Percentiles rank a stretch among this genome's conserved stretches.
Conservation (phyloP, 92 coral and sea anemone species). For the Bergia puertoricense region DNA sequence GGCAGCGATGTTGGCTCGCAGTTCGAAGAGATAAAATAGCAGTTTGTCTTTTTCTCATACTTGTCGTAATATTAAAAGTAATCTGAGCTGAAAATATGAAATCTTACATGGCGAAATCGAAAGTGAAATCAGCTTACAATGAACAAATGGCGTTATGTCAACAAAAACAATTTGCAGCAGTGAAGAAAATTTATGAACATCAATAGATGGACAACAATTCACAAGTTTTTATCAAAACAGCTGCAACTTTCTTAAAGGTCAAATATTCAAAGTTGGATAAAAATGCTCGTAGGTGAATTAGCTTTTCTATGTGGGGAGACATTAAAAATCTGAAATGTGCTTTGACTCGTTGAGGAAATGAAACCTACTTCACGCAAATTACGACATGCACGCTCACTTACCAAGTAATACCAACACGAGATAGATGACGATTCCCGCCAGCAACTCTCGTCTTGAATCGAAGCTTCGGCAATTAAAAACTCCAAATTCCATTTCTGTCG, state of each 20-base stretch:
- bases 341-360: not conserved
- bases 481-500: constrained; percentile 14
- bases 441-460: constrained; percentile 15
- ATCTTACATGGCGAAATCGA: not conserved
- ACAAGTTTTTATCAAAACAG: not conserved
- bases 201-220: not conserved
- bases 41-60: not conserved
- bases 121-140: not conserved
- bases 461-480: constrained; percentile 1
- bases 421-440: not conserved
- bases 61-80: not conserved
- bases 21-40: not conserved
- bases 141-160: constrained; percentile 13
- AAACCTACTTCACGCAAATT: not conserved
- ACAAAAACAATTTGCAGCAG: not conserved
- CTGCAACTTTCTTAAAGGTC: not conserved
- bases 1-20: not conserved
- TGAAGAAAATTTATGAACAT: not conserved
- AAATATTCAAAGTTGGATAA: not conserved
- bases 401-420: constrained; percentile 5
- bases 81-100: not conserved
- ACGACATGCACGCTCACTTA: constrained; percentile 15
- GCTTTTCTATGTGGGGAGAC: not conserved
- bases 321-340: not conserved
- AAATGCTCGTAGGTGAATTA: not conserved